Conservation (phyloP, 2,888 invertebrate species). For the Helobdella robusta region DNA sequence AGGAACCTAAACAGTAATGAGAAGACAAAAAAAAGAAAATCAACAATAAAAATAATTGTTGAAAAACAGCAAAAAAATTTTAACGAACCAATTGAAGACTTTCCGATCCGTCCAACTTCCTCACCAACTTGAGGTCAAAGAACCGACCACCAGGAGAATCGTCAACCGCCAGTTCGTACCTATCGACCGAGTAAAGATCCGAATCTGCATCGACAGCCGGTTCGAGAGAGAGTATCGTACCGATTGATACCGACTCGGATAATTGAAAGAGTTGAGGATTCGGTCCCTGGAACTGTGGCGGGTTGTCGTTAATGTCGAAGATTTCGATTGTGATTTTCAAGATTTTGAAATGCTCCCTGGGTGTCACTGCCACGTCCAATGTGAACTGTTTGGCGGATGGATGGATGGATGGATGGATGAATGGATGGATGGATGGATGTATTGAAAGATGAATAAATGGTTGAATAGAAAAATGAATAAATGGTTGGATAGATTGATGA, state of each 20-base stretch:
- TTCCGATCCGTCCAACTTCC: slow-evolving; percentile 32
- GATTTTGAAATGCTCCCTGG: slow-evolving; percentile 29
- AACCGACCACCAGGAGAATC: neutral
- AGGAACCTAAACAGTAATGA: no score
- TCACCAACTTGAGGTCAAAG: slow-evolving; percentile 28
- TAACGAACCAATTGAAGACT: slow-evolving; percentile 25
- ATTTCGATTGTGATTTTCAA: slow-evolving; percentile 33
- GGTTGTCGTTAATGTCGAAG: slow-evolving; percentile 34
- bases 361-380: slow-evolving; percentile 33
- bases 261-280: slow-evolving; percentile 25
- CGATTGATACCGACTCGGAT: slow-evolving; percentile 30
- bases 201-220: slow-evolving; percentile 33
- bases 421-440: no score
- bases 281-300: slow-evolving; percentile 31
- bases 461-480: no score
- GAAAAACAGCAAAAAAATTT: neutral
- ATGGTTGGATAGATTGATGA: no score
- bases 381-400: slow-evolving; percentile 27
- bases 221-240: slow-evolving; percentile 27
- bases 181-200: slow-evolving; percentile 21
- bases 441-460: no score
- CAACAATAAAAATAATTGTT: neutral
- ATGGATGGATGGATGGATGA: no score
- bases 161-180: slow-evolving; percentile 11
- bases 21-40: no score